Conservation (phyloP, 2,797 vertebrate species). For the Argentina silus region DNA sequence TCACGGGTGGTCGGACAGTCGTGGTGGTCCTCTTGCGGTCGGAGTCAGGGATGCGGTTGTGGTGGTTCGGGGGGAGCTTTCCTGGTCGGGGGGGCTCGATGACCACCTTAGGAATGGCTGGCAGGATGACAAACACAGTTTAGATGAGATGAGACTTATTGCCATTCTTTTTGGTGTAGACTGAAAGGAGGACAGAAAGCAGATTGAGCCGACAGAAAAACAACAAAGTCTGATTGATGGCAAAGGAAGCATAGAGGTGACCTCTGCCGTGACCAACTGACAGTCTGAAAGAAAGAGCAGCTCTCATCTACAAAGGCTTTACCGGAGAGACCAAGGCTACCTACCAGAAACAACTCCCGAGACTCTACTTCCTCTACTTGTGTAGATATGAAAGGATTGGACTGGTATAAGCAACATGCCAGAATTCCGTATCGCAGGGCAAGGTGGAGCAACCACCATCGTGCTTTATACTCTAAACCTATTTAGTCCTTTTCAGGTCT, state of each 20-base stretch:
- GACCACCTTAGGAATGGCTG: constrained; percentile 83
- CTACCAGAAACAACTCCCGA: constrained; percentile 18
- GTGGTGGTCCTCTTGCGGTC: constrained; percentile 77
- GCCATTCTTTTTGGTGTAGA: no score
- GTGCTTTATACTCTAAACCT: no score
- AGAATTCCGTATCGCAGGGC: no score
- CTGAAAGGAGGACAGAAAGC: no score
- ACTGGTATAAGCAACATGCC: no score
- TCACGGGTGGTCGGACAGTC: constrained; percentile 64
- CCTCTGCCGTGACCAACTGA: constrained; percentile 48
- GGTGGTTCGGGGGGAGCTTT: constrained; percentile 72
- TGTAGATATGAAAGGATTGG: no score
- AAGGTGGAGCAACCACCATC: no score
- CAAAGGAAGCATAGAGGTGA: constrained; percentile 54
- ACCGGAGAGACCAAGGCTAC: constrained; percentile 25
- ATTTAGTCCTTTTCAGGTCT: constrained; percentile 6
- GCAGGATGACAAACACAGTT: constrained; percentile 56
- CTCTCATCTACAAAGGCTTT: constrained; percentile 46
- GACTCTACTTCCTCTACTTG: no score
- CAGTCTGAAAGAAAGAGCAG: constrained; percentile 37
- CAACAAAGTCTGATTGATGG: constrained; percentile 38
- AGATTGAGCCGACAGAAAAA: neutral
- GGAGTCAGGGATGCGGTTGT: constrained; percentile 79
- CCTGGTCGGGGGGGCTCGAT: constrained; percentile 82
- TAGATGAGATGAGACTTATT: no score